Evolutionary conservation across 2,888 invertebrate species (phyloP).

Genomic region (Nezara viridula): DNA sequence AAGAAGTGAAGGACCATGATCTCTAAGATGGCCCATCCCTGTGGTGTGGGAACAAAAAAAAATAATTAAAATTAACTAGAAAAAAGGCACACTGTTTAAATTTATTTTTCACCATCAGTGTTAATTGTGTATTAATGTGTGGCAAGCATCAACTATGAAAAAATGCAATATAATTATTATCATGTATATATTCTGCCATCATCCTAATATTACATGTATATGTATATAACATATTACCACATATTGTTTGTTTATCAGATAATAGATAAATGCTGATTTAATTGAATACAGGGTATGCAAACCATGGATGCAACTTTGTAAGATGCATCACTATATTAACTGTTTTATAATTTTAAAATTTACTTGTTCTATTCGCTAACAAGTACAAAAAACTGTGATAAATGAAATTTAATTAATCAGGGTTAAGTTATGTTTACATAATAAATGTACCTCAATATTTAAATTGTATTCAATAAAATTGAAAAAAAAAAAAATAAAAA

Average conservation of each 20-base stretch:
- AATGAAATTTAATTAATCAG: not conserved
- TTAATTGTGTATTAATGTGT: not conserved
- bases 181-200: not conserved
- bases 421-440: constrained; percentile 27
- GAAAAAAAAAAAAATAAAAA: not conserved
- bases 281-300: not conserved
- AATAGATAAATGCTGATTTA: not conserved
- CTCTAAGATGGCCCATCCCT: not conserved
- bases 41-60: not conserved
- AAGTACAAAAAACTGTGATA: constrained; percentile 44
- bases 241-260: not conserved
- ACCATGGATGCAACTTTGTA: not conserved
- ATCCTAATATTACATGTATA: not conserved
- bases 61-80: not conserved
- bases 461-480: constrained; percentile 43
- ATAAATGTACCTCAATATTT: not conserved
- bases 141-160: not conserved
- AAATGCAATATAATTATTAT: not conserved
- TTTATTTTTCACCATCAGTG: not conserved
- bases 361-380: constrained; percentile 14
- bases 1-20: constrained; percentile 14
- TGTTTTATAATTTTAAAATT: constrained; percentile 11
- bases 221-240: not conserved
- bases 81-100: constrained; percentile 8
- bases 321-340: not conserved